A percentile compares a stretch with the other conserved stretches of the same genome.
phyloP scores from a whole-genome alignment of 2,113 vertebrate genomes.

The Aramus guarauna region DNA sequence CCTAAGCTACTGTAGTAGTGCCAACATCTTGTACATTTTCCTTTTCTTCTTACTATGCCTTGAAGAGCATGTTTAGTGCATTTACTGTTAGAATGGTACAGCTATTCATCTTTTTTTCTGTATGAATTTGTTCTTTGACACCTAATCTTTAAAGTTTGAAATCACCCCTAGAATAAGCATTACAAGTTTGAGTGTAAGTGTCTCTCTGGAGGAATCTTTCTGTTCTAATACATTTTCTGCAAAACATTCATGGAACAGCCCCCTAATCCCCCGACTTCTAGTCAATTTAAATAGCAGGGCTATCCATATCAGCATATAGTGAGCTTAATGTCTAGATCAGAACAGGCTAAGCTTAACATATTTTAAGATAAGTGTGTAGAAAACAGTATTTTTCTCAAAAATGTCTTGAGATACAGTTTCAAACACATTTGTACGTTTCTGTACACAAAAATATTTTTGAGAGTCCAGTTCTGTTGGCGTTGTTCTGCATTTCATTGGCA shows the following conservation, averaged over 20 bases:
- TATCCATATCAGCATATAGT: neutral
- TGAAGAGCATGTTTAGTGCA: neutral
- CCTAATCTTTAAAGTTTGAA: neutral
- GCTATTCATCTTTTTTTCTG: neutral
- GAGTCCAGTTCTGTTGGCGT: neutral
- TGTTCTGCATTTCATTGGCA: neutral
- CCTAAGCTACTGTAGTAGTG: neutral
- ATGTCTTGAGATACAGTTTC: neutral
- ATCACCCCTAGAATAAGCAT: neutral
- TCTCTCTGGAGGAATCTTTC: neutral
- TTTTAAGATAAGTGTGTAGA: neutral
- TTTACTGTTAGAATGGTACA: neutral
- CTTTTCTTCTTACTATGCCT: neutral
- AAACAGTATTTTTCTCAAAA: neutral
- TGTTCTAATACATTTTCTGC: neutral
- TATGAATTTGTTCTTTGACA: neutral
- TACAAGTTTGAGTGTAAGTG: neutral
- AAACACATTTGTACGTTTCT: neutral
- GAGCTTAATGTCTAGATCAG: neutral
- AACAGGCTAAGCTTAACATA: neutral
- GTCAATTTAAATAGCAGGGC: neutral
- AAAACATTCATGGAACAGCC: neutral
- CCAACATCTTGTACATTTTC: neutral
- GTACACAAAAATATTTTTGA: neutral
- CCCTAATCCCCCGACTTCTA: accelerated